Conservation (phyloP, 2,797 vertebrate species). For the Columba guinea region DNA sequence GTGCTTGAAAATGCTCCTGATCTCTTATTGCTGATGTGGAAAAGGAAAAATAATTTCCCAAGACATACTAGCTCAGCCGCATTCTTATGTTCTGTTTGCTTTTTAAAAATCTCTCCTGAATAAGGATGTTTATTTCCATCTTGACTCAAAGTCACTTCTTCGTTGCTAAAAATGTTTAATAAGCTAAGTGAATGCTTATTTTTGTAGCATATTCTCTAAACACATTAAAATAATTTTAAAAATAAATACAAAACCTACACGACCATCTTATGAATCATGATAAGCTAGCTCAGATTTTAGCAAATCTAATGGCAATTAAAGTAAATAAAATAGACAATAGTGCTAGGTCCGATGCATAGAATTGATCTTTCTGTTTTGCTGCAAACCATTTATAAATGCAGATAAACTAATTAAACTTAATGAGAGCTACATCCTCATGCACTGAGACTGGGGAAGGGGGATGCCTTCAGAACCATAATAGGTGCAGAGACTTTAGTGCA, state of each 20-base stretch:
- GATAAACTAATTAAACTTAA: constrained; percentile 4
- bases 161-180: not conserved
- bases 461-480: not conserved
- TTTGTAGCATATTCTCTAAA: constrained; percentile 20
- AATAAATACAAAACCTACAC: not conserved
- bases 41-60: constrained; percentile 54
- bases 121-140: constrained; percentile 23
- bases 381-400: not conserved
- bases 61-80: not conserved
- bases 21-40: constrained; percentile 32
- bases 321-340: not conserved
- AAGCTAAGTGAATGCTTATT: constrained; percentile 31
- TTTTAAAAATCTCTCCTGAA: constrained; percentile 9
- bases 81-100: constrained; percentile 26
- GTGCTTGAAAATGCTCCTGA: constrained; percentile 40
- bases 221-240: not conserved
- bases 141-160: not conserved
- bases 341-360: not conserved
- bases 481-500: not conserved
- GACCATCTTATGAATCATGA: not conserved
- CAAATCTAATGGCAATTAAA: not conserved
- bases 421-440: not conserved
- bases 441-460: not conserved
- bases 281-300: not conserved
- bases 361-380: not conserved